Conservation (phyloP, 2,113 vertebrate genomes). For the Tenrec ecaudatus region DNA sequence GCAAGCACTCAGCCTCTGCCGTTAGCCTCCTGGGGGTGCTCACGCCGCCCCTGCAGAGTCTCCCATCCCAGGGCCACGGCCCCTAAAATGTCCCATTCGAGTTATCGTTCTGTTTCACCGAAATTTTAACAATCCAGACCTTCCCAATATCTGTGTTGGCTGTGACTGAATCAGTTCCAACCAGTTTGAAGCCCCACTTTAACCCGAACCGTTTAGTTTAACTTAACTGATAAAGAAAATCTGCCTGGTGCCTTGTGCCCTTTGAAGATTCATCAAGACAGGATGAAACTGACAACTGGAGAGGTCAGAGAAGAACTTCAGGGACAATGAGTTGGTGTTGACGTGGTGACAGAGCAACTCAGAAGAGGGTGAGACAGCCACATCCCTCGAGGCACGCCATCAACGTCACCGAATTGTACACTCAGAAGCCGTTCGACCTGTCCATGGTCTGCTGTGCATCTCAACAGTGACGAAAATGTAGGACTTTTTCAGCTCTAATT, state of each 20-base stretch:
- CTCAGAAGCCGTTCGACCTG: neutral
- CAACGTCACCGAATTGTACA: neutral
- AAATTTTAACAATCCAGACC: neutral
- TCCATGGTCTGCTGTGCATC: neutral
- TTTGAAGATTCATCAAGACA: neutral
- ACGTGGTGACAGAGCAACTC: neutral
- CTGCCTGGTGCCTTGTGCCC: neutral
- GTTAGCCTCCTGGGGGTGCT: neutral
- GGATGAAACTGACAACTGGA: neutral
- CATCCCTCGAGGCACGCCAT: neutral
- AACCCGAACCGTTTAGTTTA: neutral
- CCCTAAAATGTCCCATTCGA: neutral
- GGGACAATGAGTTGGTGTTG: neutral
- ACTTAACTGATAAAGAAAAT: neutral
- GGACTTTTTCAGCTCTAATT: neutral
- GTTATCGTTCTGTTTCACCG: neutral
- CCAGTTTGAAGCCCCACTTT: neutral
- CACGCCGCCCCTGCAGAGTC: neutral
- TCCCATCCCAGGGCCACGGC: neutral
- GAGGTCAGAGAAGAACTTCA: neutral
- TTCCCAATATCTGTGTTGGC: neutral
- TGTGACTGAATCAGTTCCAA: neutral
- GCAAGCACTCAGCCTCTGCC: neutral
- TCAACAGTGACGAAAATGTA: neutral
- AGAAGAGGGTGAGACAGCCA: neutral